Base-by-base conservation (phyloP, 2,888 invertebrate genomes). In the Aplocera efformata region DNA sequence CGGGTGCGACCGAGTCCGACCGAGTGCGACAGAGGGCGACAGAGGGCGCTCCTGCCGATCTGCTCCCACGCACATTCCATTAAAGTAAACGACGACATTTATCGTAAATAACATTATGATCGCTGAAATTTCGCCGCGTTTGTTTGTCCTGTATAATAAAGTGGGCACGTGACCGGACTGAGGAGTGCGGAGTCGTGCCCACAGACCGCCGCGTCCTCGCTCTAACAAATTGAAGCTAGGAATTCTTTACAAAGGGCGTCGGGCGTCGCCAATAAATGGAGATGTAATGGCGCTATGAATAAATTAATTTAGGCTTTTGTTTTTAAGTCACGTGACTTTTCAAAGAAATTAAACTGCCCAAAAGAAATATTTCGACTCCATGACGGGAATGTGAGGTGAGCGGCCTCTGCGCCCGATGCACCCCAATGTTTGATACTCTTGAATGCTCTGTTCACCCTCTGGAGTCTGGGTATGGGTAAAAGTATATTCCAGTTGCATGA, bases 281-380 rank as follows among this genome's bases (percentile, higher is more conserved):
- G 42, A 30, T 35, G 32, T 40, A 34, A 42, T 31, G 39, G 22
- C 13, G 45, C 38, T 43, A 48, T 48, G 45, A 48, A 51, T 51
- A 48, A 28, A 51, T 48, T 46, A 48, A 38, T 36, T 30, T 20
- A 8, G 10, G 32, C 41, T 46, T n/a, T 48, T 43, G 38, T 41
- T 51, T 46, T 35, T 32, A 24, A 38, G 45, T 45, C 27, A 42
- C 37, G 32, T 51, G 42, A 10, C 35, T 23, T 26, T 31, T 40
- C 9, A 37, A 20, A 37, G 33, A 28, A 41, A 36, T 31, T 31
- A 25, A 29, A 26, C 28, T 30, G 8, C 26, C 1, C 7, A 5
- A 5, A n/a, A 3, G 10, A 1, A 31, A 38, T 27, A 8, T 20
- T 34, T 33, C 7, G 6, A 10, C 21, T 43, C 26, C 32, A 30